Percentiles rank a stretch among this genome's conserved stretches.
Evolutionary conservation across 2,113 vertebrate genomes (phyloP).

Genomic region (Hiodon alosoides): DNA sequence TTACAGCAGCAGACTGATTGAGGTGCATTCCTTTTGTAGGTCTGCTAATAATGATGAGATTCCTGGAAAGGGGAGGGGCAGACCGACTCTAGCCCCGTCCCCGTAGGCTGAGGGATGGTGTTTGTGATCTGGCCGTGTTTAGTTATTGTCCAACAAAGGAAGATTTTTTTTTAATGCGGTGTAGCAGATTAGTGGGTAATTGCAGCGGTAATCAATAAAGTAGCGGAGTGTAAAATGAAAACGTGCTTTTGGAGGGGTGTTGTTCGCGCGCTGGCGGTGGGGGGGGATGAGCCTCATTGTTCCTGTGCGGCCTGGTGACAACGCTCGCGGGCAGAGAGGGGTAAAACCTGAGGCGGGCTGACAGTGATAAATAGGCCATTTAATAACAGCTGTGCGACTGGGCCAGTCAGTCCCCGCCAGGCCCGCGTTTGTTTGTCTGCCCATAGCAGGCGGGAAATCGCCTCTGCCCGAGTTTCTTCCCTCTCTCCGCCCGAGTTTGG

Average conservation of each 20-base stretch:
- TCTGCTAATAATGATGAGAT: conserved; percentile 67
- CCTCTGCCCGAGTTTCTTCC: conserved; percentile 63
- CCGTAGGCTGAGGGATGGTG: conserved; percentile 62
- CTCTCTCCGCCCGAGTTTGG: conserved; percentile 36
- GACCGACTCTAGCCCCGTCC: conserved; percentile 41
- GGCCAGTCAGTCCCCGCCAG: conserved; percentile 65
- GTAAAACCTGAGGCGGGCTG: conserved; percentile 65
- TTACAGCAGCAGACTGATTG: conserved; percentile 58
- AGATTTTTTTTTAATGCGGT: conserved; percentile 68
- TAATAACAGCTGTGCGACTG: conserved; percentile 78
- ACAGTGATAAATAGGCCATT: conserved; percentile 79
- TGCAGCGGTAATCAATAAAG: conserved; percentile 67
- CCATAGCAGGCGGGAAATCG: conserved; percentile 66
- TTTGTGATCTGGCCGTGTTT: conserved; percentile 65
- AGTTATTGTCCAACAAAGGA: conserved; percentile 75
- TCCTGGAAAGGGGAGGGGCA: conserved; percentile 44
- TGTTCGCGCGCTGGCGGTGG: conserved; percentile 31
- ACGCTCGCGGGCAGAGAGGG: conserved; percentile 65
- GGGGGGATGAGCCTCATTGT: conserved; percentile 68
- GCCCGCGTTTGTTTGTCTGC: conserved; percentile 70
- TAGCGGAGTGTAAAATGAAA: conserved; percentile 66
- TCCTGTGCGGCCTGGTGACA: conserved; percentile 65
- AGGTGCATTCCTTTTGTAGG: conserved; percentile 56
- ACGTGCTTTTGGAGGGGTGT: conserved; percentile 43
- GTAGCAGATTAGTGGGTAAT: conserved; percentile 72